Base-by-base conservation (phyloP, 2,888 invertebrate species). In the Leucophora obtusa region DNA sequence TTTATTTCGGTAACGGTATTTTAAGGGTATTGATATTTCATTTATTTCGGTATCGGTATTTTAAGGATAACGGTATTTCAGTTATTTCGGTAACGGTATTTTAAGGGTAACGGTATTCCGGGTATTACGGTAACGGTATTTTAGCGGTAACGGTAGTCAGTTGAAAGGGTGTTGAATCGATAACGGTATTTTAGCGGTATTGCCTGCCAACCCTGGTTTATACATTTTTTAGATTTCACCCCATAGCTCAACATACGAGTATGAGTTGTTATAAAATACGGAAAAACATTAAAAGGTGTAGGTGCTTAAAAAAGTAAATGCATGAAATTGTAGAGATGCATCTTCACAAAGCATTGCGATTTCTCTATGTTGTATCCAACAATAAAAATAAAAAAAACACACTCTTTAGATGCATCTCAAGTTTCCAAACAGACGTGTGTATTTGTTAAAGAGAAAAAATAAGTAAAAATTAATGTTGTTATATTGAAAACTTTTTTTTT, bases 381-480 rank as follows among this genome's bases (percentile, higher is more conserved):
- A n/a, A n/a, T n/a, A n/a, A 43, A 35, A 35, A 24, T 3, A 24
- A 24, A 38, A 38, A 14, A 10, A 38, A n/a, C n/a, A n/a, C 6
- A n/a, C n/a, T 47, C n/a, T 38, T 47, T 14, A 47, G 21, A 60
- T 43, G 60, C 60, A 43, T 47, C 60, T 60, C 60, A 21, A 17
- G 43, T 60, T 60, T 15, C 60, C 47, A 60, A 14, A 15, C 14
- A 58, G 17, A 35, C n/a, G 58, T 21, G n/a, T 56, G 11, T 56
- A n/a, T 24, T 14, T 54, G 11, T 15, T 5, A 51, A 43, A 18
- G 28, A 24, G 17, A 50, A 66, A 56, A 69, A 75, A 63, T 70
- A 79, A 74, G 77, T 66, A 78, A 51, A 77, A 71, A 72, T 82
- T 76, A 74, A 81, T 83, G 80, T 71, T 80, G 74, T 66, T 63